These are phyloP conservation scores for Charadrius vociferus DNA, from an alignment of 2,113 vertebrate genomes.

Conservation along the genomic window DNA sequence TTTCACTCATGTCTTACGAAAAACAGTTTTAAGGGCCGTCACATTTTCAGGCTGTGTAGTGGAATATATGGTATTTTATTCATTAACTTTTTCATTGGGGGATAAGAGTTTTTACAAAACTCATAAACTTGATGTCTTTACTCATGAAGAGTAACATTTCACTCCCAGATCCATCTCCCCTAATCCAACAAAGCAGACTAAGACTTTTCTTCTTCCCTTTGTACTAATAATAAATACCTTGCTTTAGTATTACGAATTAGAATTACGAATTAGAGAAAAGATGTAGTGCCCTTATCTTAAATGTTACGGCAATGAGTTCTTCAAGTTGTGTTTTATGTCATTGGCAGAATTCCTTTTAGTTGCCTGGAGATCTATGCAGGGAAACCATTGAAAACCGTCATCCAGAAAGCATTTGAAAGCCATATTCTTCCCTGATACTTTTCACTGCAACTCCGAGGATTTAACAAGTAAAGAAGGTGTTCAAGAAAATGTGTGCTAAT, in stretches of 20 bases:
- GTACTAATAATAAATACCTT: not conserved
- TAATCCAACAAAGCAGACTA: not conserved
- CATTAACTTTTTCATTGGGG: not conserved
- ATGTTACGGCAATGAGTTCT: not conserved
- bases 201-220: not conserved
- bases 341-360: not conserved
- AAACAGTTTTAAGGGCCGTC: not conserved
- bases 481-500: conserved; percentile 8
- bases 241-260: not conserved
- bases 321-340: not conserved
- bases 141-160: not conserved
- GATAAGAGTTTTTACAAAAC: not conserved
- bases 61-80: not conserved
- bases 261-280: not conserved
- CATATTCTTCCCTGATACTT: not conserved
- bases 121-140: not conserved
- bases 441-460: not conserved
- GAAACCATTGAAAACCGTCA: not conserved
- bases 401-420: not conserved
- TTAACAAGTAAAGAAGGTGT: not conserved
- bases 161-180: not conserved
- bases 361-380: not conserved
- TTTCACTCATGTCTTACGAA: not conserved
- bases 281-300: not conserved
- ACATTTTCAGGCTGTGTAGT: not conserved